These are phyloP conservation scores for Nycteola revayana DNA, from an alignment of 2,888 invertebrate genomes.

Conservation along the genomic window DNA sequence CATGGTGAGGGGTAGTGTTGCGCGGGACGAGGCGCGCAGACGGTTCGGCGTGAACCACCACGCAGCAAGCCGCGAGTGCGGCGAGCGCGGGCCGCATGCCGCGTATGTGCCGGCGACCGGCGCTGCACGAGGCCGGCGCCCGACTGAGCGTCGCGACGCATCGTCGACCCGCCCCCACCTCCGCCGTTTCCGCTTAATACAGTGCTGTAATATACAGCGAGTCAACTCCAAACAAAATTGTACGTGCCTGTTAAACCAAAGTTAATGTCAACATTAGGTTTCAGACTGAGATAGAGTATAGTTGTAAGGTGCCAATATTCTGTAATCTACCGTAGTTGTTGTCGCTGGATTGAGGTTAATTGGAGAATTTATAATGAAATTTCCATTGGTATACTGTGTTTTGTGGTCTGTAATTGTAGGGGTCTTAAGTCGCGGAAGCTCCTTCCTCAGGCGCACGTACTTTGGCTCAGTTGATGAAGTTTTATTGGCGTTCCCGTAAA, in stretches of 20 bases:
- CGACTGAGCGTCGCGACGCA: constrained; percentile 69
- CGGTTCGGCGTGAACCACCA: constrained; percentile 69
- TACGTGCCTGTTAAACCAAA: constrained; percentile 15
- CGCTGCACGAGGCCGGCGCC: constrained; percentile 76
- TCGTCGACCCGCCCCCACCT: constrained; percentile 36
- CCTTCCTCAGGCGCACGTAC: constrained; percentile 32
- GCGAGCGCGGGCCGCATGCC: constrained; percentile 72
- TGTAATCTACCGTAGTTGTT: constrained; percentile 6
- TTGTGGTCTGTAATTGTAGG: constrained; percentile 7
- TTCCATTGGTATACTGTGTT: constrained; percentile 18
- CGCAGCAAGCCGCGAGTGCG: constrained; percentile 74
- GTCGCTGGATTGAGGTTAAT: no score
- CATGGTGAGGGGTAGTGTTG: constrained; percentile 63
- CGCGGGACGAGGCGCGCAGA: constrained; percentile 59
- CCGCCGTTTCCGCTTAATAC: constrained; percentile 23
- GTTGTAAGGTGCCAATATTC: constrained; percentile 6
- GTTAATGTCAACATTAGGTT: constrained; percentile 20
- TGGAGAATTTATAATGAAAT: neutral
- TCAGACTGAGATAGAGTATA: constrained; percentile 12
- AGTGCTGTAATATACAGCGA: constrained; percentile 24
- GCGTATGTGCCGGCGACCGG: constrained; percentile 72
- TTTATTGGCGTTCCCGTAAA: constrained; percentile 65
- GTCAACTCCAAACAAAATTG: constrained; percentile 25
- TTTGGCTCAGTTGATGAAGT: constrained; percentile 49
- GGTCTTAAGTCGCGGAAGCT: constrained; percentile 24